phyloP scores from a whole-genome alignment of 2,888 invertebrate species.

The Bruchidius siliquastri region DNA sequence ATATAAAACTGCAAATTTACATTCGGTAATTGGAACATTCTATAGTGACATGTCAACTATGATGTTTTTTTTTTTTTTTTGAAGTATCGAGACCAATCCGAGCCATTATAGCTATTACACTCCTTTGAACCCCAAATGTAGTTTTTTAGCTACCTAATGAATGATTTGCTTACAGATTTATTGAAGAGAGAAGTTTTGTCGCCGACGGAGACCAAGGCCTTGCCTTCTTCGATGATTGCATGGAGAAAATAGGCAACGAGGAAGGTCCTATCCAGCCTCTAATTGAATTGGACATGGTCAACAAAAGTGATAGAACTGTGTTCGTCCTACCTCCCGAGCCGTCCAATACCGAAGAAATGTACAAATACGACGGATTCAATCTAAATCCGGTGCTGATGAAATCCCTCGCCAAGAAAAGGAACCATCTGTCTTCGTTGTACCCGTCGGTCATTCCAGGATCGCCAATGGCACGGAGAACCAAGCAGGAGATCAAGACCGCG shows the following conservation, averaged over 20 bases:
- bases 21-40: too few species aligned
- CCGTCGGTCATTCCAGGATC: constrained; percentile 63
- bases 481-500: constrained; percentile 91
- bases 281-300: constrained; percentile 75
- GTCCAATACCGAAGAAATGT: constrained; percentile 39
- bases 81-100: too few species aligned
- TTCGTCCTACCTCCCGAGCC: constrained; percentile 93
- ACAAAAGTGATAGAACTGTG: constrained; percentile 85
- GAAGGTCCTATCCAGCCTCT: constrained; percentile 60
- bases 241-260: constrained; percentile 65
- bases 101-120: too few species aligned
- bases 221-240: constrained; percentile 96
- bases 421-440: constrained; percentile 39
- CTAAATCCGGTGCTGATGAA: constrained; percentile 58
- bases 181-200: constrained; percentile 97
- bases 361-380: constrained; percentile 23
- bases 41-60: too few species aligned
- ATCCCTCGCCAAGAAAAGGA: constrained; percentile 33
- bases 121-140: too few species aligned
- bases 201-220: constrained; percentile 96
- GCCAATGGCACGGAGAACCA: constrained; percentile 88
- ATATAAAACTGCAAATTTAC: too few species aligned
- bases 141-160: too few species aligned
- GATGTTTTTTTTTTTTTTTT: too few species aligned
- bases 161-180: constrained; percentile 55